These are phyloP conservation scores for Hyperoodon ampullatus DNA, from an alignment of 2,113 vertebrate species.

Conservation along the genomic window DNA sequence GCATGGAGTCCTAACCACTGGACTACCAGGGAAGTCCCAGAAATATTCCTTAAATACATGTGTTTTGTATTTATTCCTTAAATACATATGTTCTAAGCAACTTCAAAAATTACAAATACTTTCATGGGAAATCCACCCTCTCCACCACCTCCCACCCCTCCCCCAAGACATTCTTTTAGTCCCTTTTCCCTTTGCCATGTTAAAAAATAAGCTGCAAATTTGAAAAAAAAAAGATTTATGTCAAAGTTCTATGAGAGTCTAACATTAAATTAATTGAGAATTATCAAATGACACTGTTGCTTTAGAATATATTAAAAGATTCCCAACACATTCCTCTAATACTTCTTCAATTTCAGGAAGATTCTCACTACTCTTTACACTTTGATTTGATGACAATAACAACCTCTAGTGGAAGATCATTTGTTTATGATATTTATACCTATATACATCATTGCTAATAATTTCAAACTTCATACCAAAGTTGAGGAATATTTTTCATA, in stretches of 20 bases:
- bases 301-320: conserved; percentile 35
- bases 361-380: conserved; percentile 8
- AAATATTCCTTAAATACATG: neutral
- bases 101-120: conserved; percentile 60
- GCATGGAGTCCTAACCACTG: too few relatives aligned
- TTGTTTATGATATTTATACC: neutral
- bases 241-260: neutral
- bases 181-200: neutral
- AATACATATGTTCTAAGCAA: conserved; percentile 35
- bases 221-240: neutral
- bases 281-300: neutral
- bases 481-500: conserved; percentile 44
- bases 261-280: conserved; percentile 8
- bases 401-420: neutral
- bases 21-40: neutral
- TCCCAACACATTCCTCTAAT: neutral
- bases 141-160: neutral
- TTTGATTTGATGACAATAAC: neutral
- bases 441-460: neutral
- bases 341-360: neutral
- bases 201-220: conserved; percentile 35
- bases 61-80: neutral
- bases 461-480: conserved; percentile 49
- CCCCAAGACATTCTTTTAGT: conserved; percentile 26
- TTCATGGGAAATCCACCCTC: conserved; percentile 26